A percentile compares a stretch with the other conserved stretches of the same genome.
These are phyloP conservation scores for Motacilla alba DNA, from an alignment of 2,113 vertebrate species.

Conservation along the genomic window DNA sequence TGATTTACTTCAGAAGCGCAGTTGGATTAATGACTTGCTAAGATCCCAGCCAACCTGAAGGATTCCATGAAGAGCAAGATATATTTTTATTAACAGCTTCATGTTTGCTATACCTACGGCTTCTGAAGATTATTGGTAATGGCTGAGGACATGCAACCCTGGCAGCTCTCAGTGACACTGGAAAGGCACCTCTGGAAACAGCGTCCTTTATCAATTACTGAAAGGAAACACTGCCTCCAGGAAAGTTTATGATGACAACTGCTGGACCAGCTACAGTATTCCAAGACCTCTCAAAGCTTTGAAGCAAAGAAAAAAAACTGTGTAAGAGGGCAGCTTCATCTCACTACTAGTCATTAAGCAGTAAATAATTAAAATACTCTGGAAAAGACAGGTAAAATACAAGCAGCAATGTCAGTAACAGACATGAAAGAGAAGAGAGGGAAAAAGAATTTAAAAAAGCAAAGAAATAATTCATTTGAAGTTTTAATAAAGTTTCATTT, in stretches of 20 bases:
- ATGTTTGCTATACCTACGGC: not conserved
- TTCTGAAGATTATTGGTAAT: not conserved
- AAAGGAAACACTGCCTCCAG: not conserved
- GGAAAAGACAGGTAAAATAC: slow-evolving; percentile 77
- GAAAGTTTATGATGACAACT: not conserved
- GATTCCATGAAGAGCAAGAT: not conserved
- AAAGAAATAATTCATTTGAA: slow-evolving; percentile 84
- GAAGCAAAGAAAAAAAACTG: slow-evolving; percentile 35
- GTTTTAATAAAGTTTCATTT: slow-evolving; percentile 82
- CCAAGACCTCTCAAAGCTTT: slow-evolving; percentile 45
- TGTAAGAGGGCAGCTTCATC: slow-evolving; percentile 38
- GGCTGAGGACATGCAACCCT: not conserved
- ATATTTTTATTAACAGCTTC: not conserved
- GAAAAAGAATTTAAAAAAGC: slow-evolving; percentile 73
- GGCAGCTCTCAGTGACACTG: not conserved
- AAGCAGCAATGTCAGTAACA: slow-evolving; percentile 72
- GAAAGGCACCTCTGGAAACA: not conserved
- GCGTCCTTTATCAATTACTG: not conserved
- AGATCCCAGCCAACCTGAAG: not conserved
- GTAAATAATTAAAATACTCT: slow-evolving; percentile 78
- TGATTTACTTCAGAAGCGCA: not conserved
- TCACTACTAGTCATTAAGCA: slow-evolving; percentile 69
- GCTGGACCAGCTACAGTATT: not conserved
- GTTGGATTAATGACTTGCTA: not conserved
- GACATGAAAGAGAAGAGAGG: slow-evolving; percentile 78